Evolutionary conservation across 2,113 vertebrate genomes (phyloP), one percentile per base, ranked within the genome.

Genomic region (Chinchilla lanigera): DNA sequence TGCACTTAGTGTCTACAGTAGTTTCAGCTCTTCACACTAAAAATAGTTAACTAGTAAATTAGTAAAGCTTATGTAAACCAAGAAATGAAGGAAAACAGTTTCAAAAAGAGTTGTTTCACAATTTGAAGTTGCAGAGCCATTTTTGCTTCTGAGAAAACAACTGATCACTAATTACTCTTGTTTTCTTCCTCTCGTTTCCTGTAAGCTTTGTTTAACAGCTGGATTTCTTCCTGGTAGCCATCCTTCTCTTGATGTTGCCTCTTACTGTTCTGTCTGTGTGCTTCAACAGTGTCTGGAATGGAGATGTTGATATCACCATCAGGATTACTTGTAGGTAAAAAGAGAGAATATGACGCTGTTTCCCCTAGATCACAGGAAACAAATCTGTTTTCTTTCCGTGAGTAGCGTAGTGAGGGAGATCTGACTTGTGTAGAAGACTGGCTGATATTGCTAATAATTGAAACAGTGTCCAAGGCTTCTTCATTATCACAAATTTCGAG

Each of bases 221-320:
- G 99, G 73, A 99, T 99, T 95, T 99, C 99, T 97, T 99, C 99
- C 65, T 98, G 99, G 98, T 99, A 99, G 10, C 99, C 99, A 0
- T 98, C 98, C 89, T 97, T 98, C 44, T 99, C 99, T 95, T 98
- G 97, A 16, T 94, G 99, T 98, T 99, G 99, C 95, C 98, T 98
- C 26, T 98, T 98, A 97, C 99, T 99, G 90, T 99, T 99, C 97
- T 98, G 99, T 93, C 99, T 98, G 67, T 99, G 99, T 3, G 99
- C 99, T 97, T 99, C 99, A 1, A 99, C 99, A 0, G 99, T 99
- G 98, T 99, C 99, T 0, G 99, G 99, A 93, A 99, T 99, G n/a
- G 99, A 99, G 98, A 99, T 99, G 98, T 99, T 99, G 94, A 99
- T 98, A 90, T 99, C 99, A 0, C 98, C 98, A 63, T 99, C 99